Conservation (phyloP, 2,113 vertebrate species). For the Brevimyrus niger region DNA sequence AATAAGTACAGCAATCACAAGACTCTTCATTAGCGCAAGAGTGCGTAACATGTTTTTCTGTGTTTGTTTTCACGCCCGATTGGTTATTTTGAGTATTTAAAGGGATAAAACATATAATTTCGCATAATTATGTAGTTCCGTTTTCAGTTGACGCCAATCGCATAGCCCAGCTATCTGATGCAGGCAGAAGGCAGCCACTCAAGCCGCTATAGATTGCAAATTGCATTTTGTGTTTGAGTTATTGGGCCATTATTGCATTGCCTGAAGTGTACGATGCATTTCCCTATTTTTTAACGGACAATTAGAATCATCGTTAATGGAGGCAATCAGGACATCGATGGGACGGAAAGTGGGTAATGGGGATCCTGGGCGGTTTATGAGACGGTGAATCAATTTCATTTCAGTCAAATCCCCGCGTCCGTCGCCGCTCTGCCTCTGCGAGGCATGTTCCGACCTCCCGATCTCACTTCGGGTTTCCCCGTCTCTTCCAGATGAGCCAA, state of each 20-base stretch:
- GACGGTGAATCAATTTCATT: conserved; percentile 40
- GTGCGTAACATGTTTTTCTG: neutral
- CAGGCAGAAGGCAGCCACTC: conserved; percentile 14
- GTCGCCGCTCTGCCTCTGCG: neutral
- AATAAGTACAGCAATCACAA: neutral
- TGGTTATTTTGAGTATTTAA: neutral
- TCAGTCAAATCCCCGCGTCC: conserved; percentile 33
- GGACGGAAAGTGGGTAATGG: conserved; percentile 38
- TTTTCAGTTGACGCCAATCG: neutral
- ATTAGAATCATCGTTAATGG: conserved; percentile 57
- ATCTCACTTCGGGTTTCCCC: neutral
- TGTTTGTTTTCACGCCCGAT: neutral
- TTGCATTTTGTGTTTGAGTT: conserved; percentile 46
- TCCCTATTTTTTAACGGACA: conserved; percentile 35
- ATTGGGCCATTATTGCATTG: conserved; percentile 42
- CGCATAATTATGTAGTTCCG: neutral
- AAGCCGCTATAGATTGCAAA: conserved; percentile 37
- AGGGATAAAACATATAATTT: neutral
- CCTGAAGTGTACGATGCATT: conserved; percentile 44
- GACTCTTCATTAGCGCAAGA: neutral
- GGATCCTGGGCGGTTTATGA: conserved; percentile 40
- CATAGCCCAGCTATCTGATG: neutral
- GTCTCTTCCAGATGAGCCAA: conserved; percentile 84
- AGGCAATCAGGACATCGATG: conserved; percentile 39
- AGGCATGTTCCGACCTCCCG: no score